These are phyloP conservation scores for Microctenopoma stevenorrisi DNA, from an alignment of 2,797 vertebrate genomes.

Conservation along the genomic window DNA sequence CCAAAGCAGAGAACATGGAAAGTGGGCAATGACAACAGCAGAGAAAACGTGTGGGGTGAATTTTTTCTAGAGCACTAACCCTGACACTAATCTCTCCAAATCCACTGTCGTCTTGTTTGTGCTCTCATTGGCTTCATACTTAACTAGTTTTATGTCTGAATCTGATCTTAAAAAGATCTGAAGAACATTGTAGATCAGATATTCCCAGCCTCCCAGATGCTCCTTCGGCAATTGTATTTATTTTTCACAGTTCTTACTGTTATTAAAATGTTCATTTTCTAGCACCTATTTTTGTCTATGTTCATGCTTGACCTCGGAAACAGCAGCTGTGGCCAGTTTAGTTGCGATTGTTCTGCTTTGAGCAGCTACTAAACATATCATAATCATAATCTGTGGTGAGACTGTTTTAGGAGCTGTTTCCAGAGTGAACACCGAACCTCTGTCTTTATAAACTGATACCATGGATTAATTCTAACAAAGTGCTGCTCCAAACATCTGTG, in stretches of 20 bases:
- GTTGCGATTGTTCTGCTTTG: background rate
- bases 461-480: background rate
- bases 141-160: no score
- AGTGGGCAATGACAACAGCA: slow-evolving; percentile 2
- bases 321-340: background rate
- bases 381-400: background rate
- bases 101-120: no score
- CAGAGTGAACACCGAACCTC: background rate
- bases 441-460: background rate
- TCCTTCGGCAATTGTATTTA: no score
- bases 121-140: no score
- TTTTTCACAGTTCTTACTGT: no score
- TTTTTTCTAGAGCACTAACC: background rate
- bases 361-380: background rate
- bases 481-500: slow-evolving; percentile 12
- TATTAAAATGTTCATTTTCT: no score
- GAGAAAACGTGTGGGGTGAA: background rate
- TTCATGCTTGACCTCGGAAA: background rate
- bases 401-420: slow-evolving; percentile 2
- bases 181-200: no score
- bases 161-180: no score
- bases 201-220: no score
- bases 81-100: no score
- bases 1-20: slow-evolving; percentile 20
- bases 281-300: no score